Base-by-base conservation (phyloP, 2,113 vertebrate genomes). In the Canis aureus region DNA sequence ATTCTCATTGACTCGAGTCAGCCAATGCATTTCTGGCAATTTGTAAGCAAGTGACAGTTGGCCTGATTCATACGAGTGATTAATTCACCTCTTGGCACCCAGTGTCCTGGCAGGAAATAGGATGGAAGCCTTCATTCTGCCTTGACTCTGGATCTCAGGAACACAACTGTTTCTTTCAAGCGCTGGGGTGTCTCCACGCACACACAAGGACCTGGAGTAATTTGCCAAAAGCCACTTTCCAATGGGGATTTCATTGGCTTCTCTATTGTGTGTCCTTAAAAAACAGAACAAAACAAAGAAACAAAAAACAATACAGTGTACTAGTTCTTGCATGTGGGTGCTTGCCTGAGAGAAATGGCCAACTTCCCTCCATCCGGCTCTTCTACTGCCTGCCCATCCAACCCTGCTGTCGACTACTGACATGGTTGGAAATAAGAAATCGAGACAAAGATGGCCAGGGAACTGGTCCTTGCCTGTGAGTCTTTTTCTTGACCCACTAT, bases 61-160 rank as follows among this genome's bases (percentile, higher is more conserved):
- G 9, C 83, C 94, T 13, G 29, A 83, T 90, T 92, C 73, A 83
- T 80, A 59, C 83, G 89, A 74, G 10, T 35, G 83, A 84, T 60
- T 64, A 32, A 83, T 78, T 87, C 12, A 29, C 81, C 60, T 80
- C 73, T 91, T 93, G 94, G 94, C 78, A 95, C 25, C 43, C 15
- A 35, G 29, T 51, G 86, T 76, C 76, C 11, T 8, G 71, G 59
- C 73, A 79, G 91, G 49, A 60, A 74, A 10, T 8, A 25, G 38
- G 38, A 76, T 9, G 69, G 85, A 19, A 53, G 57, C 0, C 23
- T 85, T 91, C 32, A 13, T 57, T 83, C 43, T 59, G 20, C 15
- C 57, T 71, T 57, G 49, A 62, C 25, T 67, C 27, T 11, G 32
- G 92, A 20, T 85, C 27, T 89, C 53, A 27, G 87, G 27, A 89